Percentiles rank a stretch among this genome's conserved stretches.
Conservation (phyloP, 2,888 invertebrate species). For the Hecatera dysodea region DNA sequence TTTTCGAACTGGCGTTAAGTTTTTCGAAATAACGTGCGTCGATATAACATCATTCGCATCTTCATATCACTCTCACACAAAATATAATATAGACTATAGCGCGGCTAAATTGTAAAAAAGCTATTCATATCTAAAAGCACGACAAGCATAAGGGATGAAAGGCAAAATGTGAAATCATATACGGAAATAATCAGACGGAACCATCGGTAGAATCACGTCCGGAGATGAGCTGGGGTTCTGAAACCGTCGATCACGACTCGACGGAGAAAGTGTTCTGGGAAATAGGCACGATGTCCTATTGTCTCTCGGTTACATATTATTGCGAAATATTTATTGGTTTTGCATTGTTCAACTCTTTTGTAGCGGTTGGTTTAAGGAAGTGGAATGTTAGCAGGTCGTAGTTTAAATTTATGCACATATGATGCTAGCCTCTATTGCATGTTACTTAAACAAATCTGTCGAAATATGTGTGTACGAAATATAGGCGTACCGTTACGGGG, state of each 20-base stretch:
- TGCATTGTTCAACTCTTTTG: slow-evolving; percentile 40
- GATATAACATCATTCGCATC: no score
- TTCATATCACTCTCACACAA: no score
- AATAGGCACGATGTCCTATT: slow-evolving; percentile 65
- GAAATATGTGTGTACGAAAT: neutral
- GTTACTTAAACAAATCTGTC: neutral
- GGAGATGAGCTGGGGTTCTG: slow-evolving; percentile 52
- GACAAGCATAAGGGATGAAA: neutral
- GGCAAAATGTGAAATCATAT: slow-evolving; percentile 51
- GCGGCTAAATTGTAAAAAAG: no score
- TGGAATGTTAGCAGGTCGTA: neutral
- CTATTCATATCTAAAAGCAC: neutral
- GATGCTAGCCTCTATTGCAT: neutral
- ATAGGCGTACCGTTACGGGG: no score
- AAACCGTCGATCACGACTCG: slow-evolving; percentile 79
- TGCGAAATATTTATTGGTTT: slow-evolving; percentile 55
- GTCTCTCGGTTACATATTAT: slow-evolving; percentile 56
- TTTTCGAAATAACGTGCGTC: no score
- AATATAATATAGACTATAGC: no score
- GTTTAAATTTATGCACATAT: neutral
- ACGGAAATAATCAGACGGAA: slow-evolving; percentile 58
- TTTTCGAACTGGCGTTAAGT: no score
- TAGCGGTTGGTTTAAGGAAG: slow-evolving; percentile 3
- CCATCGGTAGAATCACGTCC: slow-evolving; percentile 37
- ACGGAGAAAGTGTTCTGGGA: slow-evolving; percentile 75